Conservation (phyloP, 2,888 invertebrate genomes). For the Pelosia muscerda region DNA sequence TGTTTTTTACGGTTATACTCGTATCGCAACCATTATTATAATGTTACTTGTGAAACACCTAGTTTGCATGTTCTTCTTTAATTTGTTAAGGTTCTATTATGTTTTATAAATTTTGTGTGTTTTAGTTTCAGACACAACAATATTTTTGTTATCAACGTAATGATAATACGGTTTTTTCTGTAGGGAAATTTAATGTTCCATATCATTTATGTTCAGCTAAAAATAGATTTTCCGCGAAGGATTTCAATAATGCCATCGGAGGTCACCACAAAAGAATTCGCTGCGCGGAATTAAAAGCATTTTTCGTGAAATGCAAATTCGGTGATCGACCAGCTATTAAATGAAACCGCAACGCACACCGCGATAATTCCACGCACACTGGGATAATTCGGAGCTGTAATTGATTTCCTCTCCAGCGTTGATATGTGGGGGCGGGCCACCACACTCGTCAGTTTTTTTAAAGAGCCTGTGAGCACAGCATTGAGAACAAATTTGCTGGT, state of each 20-base stretch:
- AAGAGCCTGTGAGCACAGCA: slow-evolving; percentile 28
- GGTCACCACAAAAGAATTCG: slow-evolving; percentile 12
- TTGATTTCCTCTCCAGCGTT: slow-evolving; percentile 54
- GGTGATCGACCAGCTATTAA: slow-evolving; percentile 42
- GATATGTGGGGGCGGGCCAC: slow-evolving; percentile 44
- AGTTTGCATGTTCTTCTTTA: not conserved
- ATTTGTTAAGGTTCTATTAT: no score
- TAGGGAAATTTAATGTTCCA: not conserved
- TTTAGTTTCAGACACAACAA: no score
- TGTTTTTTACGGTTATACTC: not conserved
- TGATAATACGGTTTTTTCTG: not conserved
- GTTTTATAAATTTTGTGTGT: no score
- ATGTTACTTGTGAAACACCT: not conserved
- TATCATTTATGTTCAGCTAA: not conserved
- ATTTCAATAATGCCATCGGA: slow-evolving; percentile 4
- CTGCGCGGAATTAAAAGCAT: slow-evolving; percentile 24
- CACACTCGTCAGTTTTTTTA: slow-evolving; percentile 38
- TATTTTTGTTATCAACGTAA: no score
- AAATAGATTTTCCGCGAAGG: not conserved
- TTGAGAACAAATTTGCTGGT: not conserved
- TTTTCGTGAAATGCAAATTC: slow-evolving; percentile 27
- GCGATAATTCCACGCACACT: slow-evolving; percentile 48
- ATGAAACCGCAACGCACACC: slow-evolving; percentile 46
- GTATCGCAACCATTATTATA: not conserved
- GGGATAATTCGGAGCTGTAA: slow-evolving; percentile 51